A percentile compares a stretch with the other conserved stretches of the same genome.
These are phyloP conservation scores for Apodemia duryi DNA, from an alignment of 2,888 invertebrate genomes.

Conservation along the genomic window DNA sequence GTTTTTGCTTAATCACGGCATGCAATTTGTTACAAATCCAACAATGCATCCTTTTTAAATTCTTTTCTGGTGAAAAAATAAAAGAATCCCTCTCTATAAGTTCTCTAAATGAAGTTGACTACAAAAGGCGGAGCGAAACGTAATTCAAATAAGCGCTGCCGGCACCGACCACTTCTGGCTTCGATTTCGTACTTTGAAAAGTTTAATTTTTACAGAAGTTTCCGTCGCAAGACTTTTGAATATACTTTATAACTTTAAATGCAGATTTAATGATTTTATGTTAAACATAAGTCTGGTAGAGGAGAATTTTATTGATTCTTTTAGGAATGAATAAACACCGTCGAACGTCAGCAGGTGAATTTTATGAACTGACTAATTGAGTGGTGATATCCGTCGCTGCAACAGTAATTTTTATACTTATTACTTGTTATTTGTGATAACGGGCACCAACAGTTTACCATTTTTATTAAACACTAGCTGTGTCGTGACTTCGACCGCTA, in stretches of 20 bases:
- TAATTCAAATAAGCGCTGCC: constrained; percentile 70
- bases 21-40: constrained; percentile 76
- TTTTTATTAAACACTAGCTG: too few relatives aligned
- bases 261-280: constrained; percentile 37
- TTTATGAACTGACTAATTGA: too few relatives aligned
- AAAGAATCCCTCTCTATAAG: constrained; percentile 63
- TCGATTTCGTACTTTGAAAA: constrained; percentile 69
- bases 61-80: constrained; percentile 60
- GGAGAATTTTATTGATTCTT: neutral
- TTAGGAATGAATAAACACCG: neutral
- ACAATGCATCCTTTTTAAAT: constrained; percentile 74
- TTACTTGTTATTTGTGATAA: too few relatives aligned
- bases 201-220: constrained; percentile 72
- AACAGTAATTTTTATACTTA: too few relatives aligned
- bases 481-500: too few relatives aligned
- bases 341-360: neutral
- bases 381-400: too few relatives aligned
- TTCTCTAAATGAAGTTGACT: constrained; percentile 76
- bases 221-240: constrained; percentile 54
- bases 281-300: constrained; percentile 10
- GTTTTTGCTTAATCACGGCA: constrained; percentile 67
- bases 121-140: constrained; percentile 70
- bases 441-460: too few relatives aligned
- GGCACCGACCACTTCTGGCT: constrained; percentile 56
- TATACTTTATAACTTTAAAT: constrained; percentile 52